Base-by-base conservation (phyloP, 2,113 vertebrate species). In the Pseudorasbora parva region DNA sequence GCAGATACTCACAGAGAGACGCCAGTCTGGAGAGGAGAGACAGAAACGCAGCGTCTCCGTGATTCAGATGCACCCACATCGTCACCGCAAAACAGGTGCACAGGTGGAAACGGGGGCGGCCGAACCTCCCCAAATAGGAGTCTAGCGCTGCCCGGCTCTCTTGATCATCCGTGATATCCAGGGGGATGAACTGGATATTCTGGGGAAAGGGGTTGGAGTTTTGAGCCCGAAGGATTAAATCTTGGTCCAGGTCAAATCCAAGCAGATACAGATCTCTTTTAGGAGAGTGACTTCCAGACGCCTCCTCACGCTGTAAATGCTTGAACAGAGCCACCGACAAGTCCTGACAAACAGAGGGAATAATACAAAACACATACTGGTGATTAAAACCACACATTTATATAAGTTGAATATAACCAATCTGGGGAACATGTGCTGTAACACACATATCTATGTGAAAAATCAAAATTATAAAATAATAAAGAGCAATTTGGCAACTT, bases 11-110 rank as follows among this genome's bases (percentile, higher is more conserved):
- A 84, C 95, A 95, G 45, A 95, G 78, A 3, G 94, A 94, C 23
- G 96, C 93, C 14, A 98, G 92, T 21, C 85, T 87, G 11, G 94
- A 90, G 19, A 99, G 94, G 78, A 99, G 93, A 51, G 86, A 91
- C 85, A 94, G 75, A 45, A 99, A 93, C 14, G 94, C 97, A 0
- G 77, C 57, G 71, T 99, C 97, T 0, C 97, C 96, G 0, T 98
- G 96, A 89, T 97, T 96, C 76, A 99, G 89, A 86, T 99, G 97
- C 86, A 99, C 95, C 97, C 97, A 99, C 97, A 99, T 99, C 9
- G 97, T 99, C 84, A 99, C 91, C 0, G 97, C 97, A 92, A 99
- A 94, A 84, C 97, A 99, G 47, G 95, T 91, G 79, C 91, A 91
- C 14, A 99, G 90, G 88, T 98, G 94, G 88, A 98, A 99, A 49